Conservation (phyloP, 2,797 vertebrate genomes). For the Rhodeus uyekii region DNA sequence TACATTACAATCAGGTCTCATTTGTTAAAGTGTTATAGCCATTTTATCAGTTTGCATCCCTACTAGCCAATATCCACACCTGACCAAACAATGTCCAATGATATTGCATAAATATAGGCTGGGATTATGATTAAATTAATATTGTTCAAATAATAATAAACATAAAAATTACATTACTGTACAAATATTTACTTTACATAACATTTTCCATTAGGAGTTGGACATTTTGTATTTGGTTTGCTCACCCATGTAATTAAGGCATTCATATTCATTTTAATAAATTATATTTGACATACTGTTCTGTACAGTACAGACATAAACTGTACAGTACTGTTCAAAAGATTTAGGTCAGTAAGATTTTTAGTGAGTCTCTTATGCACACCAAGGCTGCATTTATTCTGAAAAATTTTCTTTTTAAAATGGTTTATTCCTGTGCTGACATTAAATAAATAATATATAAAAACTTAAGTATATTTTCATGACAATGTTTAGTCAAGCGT, state of each 20-base stretch:
- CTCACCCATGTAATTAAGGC: background rate
- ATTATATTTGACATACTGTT: background rate
- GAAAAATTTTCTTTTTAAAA: no score
- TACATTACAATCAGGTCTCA: no score
- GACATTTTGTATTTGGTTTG: background rate
- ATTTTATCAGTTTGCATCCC: background rate
- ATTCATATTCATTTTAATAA: background rate
- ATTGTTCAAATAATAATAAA: no score
- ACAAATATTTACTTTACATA: background rate
- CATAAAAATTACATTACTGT: background rate
- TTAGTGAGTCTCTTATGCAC: background rate
- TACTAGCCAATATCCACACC: background rate
- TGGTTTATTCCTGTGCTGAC: no score
- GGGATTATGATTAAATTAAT: no score
- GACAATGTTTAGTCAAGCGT: background rate
- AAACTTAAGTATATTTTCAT: no score
- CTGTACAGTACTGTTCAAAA: background rate
- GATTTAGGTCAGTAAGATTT: background rate
- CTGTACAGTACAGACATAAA: no score
- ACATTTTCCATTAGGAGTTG: background rate
- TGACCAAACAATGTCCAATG: background rate
- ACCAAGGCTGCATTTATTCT: background rate
- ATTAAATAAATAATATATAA: no score
- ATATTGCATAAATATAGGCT: background rate
- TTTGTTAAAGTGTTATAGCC: no score